Base-by-base conservation (phyloP, 2,888 invertebrate species). In the Drosophila pullipes region DNA sequence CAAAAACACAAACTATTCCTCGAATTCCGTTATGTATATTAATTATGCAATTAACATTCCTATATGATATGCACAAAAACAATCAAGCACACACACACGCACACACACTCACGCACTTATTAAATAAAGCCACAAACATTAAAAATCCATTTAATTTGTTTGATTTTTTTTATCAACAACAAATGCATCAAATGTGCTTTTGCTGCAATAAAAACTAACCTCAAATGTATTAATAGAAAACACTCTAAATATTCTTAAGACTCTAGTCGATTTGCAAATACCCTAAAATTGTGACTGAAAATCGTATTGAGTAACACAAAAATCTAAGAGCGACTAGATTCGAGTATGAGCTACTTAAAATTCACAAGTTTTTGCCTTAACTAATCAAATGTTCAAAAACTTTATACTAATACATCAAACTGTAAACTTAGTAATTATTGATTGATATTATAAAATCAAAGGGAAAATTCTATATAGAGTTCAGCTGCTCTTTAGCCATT, bases 151-250 rank as follows among this genome's bases (percentile, higher is more conserved):
- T 71, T 54, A 18, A 50, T 71, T 58, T 22, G 3, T 18, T 5
- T 16, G 4, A n/a, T 37, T 41, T 50, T 60, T 53, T 52, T 37
- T 28, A 62, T 58, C 7, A 37, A 62, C 57, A 59, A n/a, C 18
- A 50, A 30, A 41, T 35, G 30, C 18, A 58, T 10, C 16, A 44
- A 52, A 47, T 59, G 18, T 52, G 65, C 44, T 49, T 37, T 64
- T 44, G 47, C 61, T 59, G 64, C 60, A 72, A 78, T 82, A 62
- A 79, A 82, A 80, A 55, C 61, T 61, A 72, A 72, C 71, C 72
- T 39, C 72, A 76, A 62, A 59, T 59, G 52, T 39, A 54, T 54
- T 50, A 64, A 65, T 64, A 62, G 11, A 4, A 61, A 55, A 53
- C 41, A 44, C 6, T 33, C 25, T 30, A 22, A 30, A 50, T 28